Conservation (phyloP, 2,888 invertebrate species). For the Latrodectus elegans region DNA sequence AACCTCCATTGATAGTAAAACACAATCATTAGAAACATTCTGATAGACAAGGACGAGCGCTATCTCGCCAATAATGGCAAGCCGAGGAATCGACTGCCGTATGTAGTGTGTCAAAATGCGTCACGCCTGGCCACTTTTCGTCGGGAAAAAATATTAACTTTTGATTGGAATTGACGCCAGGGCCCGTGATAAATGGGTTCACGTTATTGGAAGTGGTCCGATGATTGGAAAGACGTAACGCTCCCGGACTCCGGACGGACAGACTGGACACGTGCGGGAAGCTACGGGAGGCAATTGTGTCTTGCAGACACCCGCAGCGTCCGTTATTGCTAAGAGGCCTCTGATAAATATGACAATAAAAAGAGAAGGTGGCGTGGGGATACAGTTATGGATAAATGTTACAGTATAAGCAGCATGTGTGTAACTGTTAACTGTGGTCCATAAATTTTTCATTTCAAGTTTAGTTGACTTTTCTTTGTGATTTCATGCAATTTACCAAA, state of each 20-base stretch:
- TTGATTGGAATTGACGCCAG: conserved; percentile 69
- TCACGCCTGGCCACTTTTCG: conserved; percentile 24
- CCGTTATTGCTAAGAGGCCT: conserved; percentile 52
- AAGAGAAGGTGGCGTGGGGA: conserved; percentile 8
- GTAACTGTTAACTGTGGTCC: conserved; percentile 19
- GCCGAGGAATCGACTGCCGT: not conserved
- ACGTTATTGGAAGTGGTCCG: conserved; percentile 65
- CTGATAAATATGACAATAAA: conserved; percentile 64
- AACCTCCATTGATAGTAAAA: no score
- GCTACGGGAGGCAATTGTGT: conserved; percentile 46
- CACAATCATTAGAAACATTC: no score
- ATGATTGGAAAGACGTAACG: conserved; percentile 53
- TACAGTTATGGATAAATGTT: conserved; percentile 44
- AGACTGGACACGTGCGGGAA: conserved; percentile 50
- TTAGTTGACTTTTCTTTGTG: no score
- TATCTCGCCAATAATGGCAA: not conserved
- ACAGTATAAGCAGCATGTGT: conserved; percentile 6
- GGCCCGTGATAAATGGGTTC: conserved; percentile 64
- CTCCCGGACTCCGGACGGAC: conserved; percentile 3
- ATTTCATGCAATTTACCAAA: no score
- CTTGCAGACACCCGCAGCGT: conserved; percentile 46
- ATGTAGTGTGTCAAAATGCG: conserved; percentile 8
- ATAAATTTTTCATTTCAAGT: no score
- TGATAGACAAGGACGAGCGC: not conserved
- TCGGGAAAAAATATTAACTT: conserved; percentile 67